phyloP scores from a whole-genome alignment of 2,113 vertebrate species.

The Proterorhinus semilunaris region DNA sequence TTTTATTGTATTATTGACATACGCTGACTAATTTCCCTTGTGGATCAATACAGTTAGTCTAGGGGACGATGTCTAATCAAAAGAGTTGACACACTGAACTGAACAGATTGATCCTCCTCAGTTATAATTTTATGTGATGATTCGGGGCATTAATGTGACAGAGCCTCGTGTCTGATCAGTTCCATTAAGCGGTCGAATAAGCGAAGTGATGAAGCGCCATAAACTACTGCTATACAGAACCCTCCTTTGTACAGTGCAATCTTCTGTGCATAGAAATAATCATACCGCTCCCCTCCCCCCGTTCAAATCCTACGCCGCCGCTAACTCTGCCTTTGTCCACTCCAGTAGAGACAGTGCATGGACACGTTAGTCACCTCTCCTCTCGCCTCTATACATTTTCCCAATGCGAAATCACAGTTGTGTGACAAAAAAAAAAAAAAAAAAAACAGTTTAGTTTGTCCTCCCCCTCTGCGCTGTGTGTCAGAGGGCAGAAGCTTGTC shows the following conservation, averaged over 20 bases:
- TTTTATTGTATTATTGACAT: not conserved
- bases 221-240: not conserved
- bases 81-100: not conserved
- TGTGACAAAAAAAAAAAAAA: conserved; percentile 27
- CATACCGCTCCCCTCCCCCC: conserved; percentile 46
- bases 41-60: too few species aligned
- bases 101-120: not conserved
- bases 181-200: not conserved
- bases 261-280: conserved; percentile 38
- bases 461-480: conserved; percentile 50
- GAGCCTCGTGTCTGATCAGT: not conserved
- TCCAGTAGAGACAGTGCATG: conserved; percentile 33
- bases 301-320: conserved; percentile 5
- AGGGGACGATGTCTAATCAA: not conserved
- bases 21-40: too few species aligned
- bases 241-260: conserved; percentile 20
- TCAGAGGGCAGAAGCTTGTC: conserved; percentile 70
- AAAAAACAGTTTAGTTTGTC: conserved; percentile 17
- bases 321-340: conserved; percentile 55
- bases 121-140: not conserved
- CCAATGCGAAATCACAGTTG: conserved; percentile 41
- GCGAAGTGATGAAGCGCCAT: not conserved
- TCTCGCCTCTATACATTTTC: conserved; percentile 19
- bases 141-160: not conserved
- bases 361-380: conserved; percentile 28